Evolutionary conservation across 2,888 invertebrate genomes (phyloP).

Genomic region (Cyclophora punctaria): DNA sequence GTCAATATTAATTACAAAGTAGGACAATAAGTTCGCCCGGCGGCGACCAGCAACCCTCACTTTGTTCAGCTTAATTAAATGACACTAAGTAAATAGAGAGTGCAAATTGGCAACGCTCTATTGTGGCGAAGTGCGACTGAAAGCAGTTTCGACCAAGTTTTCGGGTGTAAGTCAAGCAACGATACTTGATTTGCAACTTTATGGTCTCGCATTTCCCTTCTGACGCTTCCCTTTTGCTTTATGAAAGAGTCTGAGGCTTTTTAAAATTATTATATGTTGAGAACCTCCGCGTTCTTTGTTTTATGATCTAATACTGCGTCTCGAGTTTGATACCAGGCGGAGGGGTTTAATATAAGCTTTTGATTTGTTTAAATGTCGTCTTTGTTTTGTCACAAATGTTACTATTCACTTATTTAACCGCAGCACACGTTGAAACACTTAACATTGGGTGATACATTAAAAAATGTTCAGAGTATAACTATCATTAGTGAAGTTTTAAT

Average conservation of each 20-base stretch:
- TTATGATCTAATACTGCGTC: slow-evolving; percentile 9
- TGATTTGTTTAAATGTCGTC: too few species aligned
- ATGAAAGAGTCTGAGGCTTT: slow-evolving; percentile 49
- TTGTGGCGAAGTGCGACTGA: slow-evolving; percentile 30
- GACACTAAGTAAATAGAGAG: slow-evolving; percentile 53
- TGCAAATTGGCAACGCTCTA: slow-evolving; percentile 43
- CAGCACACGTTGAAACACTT: too few species aligned
- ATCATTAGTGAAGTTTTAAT: too few species aligned
- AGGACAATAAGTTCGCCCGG: slow-evolving; percentile 24
- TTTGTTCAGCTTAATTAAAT: slow-evolving; percentile 64
- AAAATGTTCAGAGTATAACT: too few species aligned
- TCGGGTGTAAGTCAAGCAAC: slow-evolving; percentile 50
- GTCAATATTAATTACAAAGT: slow-evolving; percentile 56
- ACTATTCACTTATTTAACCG: too few species aligned
- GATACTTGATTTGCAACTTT: slow-evolving; percentile 71
- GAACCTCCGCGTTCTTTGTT: slow-evolving; percentile 38
- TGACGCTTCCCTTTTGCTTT: slow-evolving; percentile 41
- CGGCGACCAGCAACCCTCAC: slow-evolving; percentile 17
- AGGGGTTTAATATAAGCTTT: too few species aligned
- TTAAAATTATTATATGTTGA: slow-evolving; percentile 54
- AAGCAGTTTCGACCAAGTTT: slow-evolving; percentile 37
- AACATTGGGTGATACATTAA: too few species aligned
- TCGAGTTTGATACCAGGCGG: too few species aligned
- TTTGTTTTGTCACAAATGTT: too few species aligned
- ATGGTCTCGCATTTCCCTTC: slow-evolving; percentile 49